Evolutionary conservation across 2,797 vertebrate genomes (phyloP), one percentile per base, ranked within the genome.

Genomic region (Molothrus aeneus): DNA sequence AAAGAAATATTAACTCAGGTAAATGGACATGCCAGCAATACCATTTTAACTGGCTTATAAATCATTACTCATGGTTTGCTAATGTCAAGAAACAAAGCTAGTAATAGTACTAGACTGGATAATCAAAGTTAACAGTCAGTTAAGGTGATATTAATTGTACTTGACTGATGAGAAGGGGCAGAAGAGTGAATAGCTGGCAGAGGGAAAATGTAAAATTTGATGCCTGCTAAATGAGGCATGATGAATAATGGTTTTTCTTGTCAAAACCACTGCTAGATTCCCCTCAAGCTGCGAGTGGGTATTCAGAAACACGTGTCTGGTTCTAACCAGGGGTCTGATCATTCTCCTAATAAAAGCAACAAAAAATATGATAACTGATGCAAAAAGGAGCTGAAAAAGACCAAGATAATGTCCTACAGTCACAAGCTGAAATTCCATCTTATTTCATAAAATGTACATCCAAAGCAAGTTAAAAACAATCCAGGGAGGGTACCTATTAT

Each of bases 161-260:
- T 92, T 96, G 92, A 95, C 93, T 95, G 96, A 93, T 95, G 90
- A 96, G 86, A 96, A 92, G 83, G 83, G 94, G 89, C 6, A 50
- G 78, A 78, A 93, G 78, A 92, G 53, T 71, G 94, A 96, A 92
- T 77, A 88, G 83, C 53, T 95, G 95, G 95, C 93, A 96, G 93
- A 96, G 80, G 86, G 74, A 96, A 96, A 92, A 95, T 80, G 93
- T 96, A 95, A 92, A 90, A 95, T 90, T 90, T 95, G 95, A 94
- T 95, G 92, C 88, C 93, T 96, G 95, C 83, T 96, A 96, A 97
- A 97, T 95, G 96, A 97, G 91, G 90, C 94, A 93, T 90, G 94
- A 95, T 96, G 95, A 96, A 93, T 95, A 95, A 97, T 93, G 92
- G 78, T 77, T 95, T 96, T 93, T 86, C 94, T 86, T 94, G 83